Conservation (phyloP, 2,797 vertebrate species). For the Serranus cabrilla region DNA sequence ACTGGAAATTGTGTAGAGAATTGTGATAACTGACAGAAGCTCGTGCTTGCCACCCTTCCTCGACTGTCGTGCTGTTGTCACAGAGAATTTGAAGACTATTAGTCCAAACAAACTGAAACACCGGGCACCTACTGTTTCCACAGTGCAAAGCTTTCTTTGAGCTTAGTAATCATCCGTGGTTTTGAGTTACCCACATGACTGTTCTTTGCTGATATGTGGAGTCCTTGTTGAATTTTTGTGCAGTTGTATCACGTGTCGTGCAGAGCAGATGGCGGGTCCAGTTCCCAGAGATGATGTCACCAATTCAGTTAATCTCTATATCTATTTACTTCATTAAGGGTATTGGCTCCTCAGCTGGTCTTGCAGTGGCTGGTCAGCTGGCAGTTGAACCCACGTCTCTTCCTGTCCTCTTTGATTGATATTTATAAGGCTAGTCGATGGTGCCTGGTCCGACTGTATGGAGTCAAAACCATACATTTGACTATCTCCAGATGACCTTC, state of each 20-base stretch:
- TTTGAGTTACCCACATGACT: not conserved
- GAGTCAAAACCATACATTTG: slow-evolving; percentile 15
- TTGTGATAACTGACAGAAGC: slow-evolving; percentile 55
- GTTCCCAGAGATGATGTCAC: slow-evolving; percentile 30
- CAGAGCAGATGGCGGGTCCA: slow-evolving; percentile 41
- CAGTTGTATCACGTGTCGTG: slow-evolving; percentile 21
- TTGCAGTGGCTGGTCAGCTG: slow-evolving; percentile 25
- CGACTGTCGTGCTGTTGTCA: slow-evolving; percentile 13
- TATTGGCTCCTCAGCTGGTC: slow-evolving; percentile 43
- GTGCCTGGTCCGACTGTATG: slow-evolving; percentile 15
- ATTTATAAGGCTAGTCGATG: slow-evolving; percentile 12
- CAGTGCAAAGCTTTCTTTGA: not conserved
- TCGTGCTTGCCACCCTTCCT: slow-evolving; percentile 19
- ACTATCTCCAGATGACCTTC: slow-evolving; percentile 15
- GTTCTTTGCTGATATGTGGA: slow-evolving; percentile 16
- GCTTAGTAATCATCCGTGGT: slow-evolving; percentile 6
- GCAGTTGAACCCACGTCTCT: slow-evolving; percentile 17
- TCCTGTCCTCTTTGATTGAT: slow-evolving; percentile 30
- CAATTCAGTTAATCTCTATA: slow-evolving; percentile 48
- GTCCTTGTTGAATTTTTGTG: slow-evolving; percentile 11
- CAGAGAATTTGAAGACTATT: slow-evolving; percentile 29
- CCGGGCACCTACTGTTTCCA: not conserved
- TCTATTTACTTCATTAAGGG: slow-evolving; percentile 60
- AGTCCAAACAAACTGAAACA: slow-evolving; percentile 29
- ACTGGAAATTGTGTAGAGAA: slow-evolving; percentile 28